phyloP scores from a whole-genome alignment of 2,888 invertebrate genomes.

The Trissolcus japonicus region DNA sequence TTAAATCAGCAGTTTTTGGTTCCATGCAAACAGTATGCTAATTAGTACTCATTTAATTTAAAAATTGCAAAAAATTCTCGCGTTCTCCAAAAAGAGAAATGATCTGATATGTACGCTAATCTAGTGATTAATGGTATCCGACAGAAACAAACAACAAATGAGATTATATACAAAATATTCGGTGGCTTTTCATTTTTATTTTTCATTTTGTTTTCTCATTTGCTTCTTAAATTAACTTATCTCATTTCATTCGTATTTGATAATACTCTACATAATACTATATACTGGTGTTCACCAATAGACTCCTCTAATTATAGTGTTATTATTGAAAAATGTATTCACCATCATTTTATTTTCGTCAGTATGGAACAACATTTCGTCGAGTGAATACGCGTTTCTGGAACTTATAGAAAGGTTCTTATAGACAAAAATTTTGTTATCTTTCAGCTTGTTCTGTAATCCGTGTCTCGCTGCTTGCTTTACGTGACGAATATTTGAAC shows the following conservation, averaged over 20 bases:
- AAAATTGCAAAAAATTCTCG: slow-evolving; percentile 32
- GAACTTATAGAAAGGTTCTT: slow-evolving; percentile 44
- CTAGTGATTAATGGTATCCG: slow-evolving; percentile 40
- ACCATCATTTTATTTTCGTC: slow-evolving; percentile 12
- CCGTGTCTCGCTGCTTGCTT: slow-evolving; percentile 40
- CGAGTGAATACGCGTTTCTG: neutral
- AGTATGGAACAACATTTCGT: slow-evolving; percentile 14
- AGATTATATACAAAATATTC: slow-evolving; percentile 46
- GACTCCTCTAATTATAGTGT: slow-evolving; percentile 34
- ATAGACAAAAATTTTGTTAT: slow-evolving; percentile 24
- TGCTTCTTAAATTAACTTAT: slow-evolving; percentile 9
- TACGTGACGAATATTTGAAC: slow-evolving; percentile 39
- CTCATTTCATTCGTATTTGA: slow-evolving; percentile 24
- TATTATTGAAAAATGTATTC: slow-evolving; percentile 22
- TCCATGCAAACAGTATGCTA: slow-evolving; percentile 45
- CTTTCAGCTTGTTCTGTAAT: slow-evolving; percentile 4
- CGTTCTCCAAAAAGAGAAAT: slow-evolving; percentile 38
- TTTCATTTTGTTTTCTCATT: neutral
- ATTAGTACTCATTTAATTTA: slow-evolving; percentile 42
- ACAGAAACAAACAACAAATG: slow-evolving; percentile 42
- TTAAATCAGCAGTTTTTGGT: neutral
- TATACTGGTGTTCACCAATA: slow-evolving; percentile 50
- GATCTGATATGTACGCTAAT: slow-evolving; percentile 46
- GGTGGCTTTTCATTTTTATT: slow-evolving; percentile 7
- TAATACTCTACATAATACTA: slow-evolving; percentile 48